phyloP scores from a whole-genome alignment of 2,113 vertebrate genomes.

The Meleagris gallopavo region DNA sequence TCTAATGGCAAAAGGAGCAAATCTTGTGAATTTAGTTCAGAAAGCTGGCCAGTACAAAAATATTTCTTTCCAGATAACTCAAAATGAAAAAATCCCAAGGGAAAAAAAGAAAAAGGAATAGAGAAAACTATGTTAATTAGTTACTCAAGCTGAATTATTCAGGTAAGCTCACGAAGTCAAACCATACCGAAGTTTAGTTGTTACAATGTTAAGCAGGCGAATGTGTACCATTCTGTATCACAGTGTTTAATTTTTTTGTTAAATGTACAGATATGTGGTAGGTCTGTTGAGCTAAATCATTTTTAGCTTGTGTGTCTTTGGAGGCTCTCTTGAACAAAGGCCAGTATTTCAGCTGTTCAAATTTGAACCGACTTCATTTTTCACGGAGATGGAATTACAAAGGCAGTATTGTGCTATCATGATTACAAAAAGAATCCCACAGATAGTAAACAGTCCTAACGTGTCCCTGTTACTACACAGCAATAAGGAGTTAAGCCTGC shows the following conservation, averaged over 20 bases:
- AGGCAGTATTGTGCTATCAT: constrained; percentile 27
- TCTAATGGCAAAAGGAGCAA: neutral
- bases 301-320: constrained; percentile 7
- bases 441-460: neutral
- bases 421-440: constrained; percentile 12
- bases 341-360: constrained; percentile 47
- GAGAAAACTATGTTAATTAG: neutral
- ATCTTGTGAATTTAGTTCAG: neutral
- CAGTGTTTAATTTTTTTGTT: neutral
- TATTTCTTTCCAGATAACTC: neutral
- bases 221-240: neutral
- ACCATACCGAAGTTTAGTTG: neutral
- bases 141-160: neutral
- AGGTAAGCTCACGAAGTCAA: neutral
- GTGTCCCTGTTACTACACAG: neutral
- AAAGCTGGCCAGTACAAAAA: neutral
- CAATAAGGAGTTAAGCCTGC: neutral
- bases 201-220: neutral
- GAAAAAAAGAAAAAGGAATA: neutral
- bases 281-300: neutral
- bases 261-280: neutral
- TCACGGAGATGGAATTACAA: constrained; percentile 53
- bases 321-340: neutral
- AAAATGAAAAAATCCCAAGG: neutral
- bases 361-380: constrained; percentile 43